Conservation (phyloP, 2,797 vertebrate species). For the Falco berigora region DNA sequence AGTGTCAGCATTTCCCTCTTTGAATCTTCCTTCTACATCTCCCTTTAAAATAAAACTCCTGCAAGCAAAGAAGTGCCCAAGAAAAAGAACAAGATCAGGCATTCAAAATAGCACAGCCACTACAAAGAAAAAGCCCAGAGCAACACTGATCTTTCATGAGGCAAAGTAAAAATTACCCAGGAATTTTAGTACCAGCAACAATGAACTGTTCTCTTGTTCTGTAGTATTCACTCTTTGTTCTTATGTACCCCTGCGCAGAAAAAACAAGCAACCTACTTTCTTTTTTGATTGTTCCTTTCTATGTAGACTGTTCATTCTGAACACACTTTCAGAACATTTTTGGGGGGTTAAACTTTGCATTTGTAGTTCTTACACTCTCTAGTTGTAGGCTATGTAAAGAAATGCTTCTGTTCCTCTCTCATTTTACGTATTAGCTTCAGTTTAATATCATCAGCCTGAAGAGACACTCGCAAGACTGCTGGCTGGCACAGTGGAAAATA, state of each 20-base stretch:
- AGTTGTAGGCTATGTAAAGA: background rate
- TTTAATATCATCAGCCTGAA: background rate
- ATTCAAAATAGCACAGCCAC: background rate
- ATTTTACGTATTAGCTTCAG: background rate
- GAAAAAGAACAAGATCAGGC: background rate
- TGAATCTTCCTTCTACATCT: background rate
- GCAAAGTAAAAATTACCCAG: background rate
- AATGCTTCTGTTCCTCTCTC: background rate
- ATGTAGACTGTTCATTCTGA: background rate
- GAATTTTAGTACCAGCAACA: background rate
- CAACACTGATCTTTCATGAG: background rate
- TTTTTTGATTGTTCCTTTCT: background rate
- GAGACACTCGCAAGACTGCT: background rate
- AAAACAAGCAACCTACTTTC: background rate
- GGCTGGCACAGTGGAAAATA: constrained; percentile 25
- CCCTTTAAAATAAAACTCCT: background rate
- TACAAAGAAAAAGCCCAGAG: background rate
- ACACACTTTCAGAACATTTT: background rate
- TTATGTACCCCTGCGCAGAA: background rate
- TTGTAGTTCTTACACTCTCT: background rate
- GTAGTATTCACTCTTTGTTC: background rate
- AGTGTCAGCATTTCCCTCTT: background rate
- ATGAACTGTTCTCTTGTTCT: background rate
- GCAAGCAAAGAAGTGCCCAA: background rate
- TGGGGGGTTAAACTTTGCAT: background rate